Evolutionary conservation across 2,888 invertebrate genomes (phyloP).

Genomic region (Netelia virgata): DNA sequence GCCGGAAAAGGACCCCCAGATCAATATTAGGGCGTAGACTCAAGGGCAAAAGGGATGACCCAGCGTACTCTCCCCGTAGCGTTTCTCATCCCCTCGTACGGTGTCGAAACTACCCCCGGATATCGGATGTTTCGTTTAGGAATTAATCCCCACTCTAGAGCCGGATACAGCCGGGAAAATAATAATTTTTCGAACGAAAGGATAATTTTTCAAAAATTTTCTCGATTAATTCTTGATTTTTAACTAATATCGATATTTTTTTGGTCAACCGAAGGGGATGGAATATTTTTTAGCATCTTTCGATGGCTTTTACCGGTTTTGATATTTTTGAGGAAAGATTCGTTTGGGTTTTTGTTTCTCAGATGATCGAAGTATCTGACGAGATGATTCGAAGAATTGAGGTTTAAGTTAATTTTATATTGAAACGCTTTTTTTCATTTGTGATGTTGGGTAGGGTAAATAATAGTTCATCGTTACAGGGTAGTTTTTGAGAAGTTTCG

Average conservation of each 20-base stretch:
- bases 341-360: too few species aligned
- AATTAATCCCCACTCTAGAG: slow-evolving; percentile 36
- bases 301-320: too few species aligned
- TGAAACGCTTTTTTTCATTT: too few species aligned
- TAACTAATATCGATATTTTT: neutral
- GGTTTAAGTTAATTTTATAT: too few species aligned
- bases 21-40: slow-evolving; percentile 83
- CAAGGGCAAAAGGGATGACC: slow-evolving; percentile 80
- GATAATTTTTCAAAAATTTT: neutral
- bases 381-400: too few species aligned
- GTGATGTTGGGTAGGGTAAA: too few species aligned
- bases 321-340: too few species aligned
- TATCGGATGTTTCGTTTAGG: slow-evolving; percentile 32
- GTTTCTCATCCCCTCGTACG: slow-evolving; percentile 23
- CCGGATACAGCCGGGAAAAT: neutral
- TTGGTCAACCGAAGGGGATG: neutral
- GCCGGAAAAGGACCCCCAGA: slow-evolving; percentile 76
- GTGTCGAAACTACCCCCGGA: slow-evolving; percentile 7
- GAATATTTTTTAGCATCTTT: neutral
- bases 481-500: neutral
- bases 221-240: neutral
- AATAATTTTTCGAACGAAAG: slow-evolving; percentile 14
- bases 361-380: too few species aligned
- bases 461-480: neutral
- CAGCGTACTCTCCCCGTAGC: slow-evolving; percentile 64